Evolutionary conservation across 2,113 vertebrate genomes (phyloP).

Genomic region (Ceuthmochares aereus): DNA sequence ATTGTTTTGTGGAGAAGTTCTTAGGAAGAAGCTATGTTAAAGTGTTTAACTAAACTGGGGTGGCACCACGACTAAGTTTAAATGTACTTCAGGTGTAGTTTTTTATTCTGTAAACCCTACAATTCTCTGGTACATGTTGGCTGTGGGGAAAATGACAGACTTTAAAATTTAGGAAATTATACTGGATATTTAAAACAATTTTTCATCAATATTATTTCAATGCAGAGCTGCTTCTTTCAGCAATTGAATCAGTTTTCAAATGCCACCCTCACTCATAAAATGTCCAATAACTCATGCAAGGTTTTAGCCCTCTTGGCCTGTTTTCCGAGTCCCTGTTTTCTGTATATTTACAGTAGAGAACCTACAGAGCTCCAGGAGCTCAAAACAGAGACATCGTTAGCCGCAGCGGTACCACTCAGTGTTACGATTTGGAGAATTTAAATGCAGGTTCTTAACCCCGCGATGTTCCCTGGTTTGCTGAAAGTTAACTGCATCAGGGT

Average conservation of each 20-base stretch:
- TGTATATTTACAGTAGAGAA: not conserved
- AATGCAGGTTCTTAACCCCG: not conserved
- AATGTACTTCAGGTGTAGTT: constrained; percentile 24
- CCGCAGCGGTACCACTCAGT: constrained; percentile 37
- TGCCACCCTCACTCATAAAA: not conserved
- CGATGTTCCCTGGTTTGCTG: not conserved
- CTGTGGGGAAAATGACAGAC: constrained; percentile 40
- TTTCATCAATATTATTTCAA: not conserved
- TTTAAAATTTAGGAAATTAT: constrained; percentile 63
- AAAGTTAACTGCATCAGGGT: not conserved
- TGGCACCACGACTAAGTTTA: not conserved
- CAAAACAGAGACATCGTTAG: not conserved
- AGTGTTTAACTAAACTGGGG: constrained; percentile 15
- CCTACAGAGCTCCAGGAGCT: not conserved
- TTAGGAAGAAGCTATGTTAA: constrained; percentile 40
- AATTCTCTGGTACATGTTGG: constrained; percentile 26
- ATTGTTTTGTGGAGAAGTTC: constrained; percentile 74
- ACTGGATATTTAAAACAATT: constrained; percentile 56
- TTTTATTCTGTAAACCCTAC: constrained; percentile 39
- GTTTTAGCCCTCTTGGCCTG: constrained; percentile 18
- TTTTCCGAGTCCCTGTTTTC: constrained; percentile 6
- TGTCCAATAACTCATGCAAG: constrained; percentile 29
- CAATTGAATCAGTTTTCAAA: constrained; percentile 20
- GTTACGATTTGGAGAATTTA: not conserved
- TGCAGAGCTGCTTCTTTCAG: constrained; percentile 24